Evolutionary conservation across 2,113 vertebrate genomes (phyloP).

Genomic region (Pyxicephalus adspersus): DNA sequence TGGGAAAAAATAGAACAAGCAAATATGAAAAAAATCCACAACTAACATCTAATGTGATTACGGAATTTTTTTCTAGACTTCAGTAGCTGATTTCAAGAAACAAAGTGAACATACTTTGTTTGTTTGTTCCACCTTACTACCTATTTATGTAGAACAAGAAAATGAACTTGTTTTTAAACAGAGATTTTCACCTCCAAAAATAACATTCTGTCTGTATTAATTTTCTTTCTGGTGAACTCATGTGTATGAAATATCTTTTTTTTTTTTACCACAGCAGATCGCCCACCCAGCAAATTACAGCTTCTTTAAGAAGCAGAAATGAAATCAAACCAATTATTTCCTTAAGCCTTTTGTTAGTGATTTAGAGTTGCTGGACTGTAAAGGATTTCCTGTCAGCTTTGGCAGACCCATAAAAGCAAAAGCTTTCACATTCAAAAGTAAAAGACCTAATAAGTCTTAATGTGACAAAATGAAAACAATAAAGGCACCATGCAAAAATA

Average conservation of each 20-base stretch:
- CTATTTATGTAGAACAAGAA: conserved; percentile 55
- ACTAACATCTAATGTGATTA: too few species aligned
- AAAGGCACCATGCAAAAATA: conserved; percentile 23
- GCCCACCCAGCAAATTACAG: conserved; percentile 54
- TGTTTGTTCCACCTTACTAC: neutral
- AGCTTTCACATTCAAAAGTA: conserved; percentile 41
- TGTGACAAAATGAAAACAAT: conserved; percentile 50
- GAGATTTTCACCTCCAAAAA: conserved; percentile 12
- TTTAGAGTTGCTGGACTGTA: conserved; percentile 57
- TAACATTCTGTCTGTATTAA: conserved; percentile 20
- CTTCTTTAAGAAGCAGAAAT: conserved; percentile 54
- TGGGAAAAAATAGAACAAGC: too few species aligned
- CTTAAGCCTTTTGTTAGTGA: conserved; percentile 55
- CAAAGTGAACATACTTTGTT: neutral
- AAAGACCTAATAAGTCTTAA: conserved; percentile 49
- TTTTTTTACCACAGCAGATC: conserved; percentile 51
- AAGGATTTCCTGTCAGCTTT: conserved; percentile 55
- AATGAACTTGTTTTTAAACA: conserved; percentile 43
- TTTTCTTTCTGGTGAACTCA: conserved; percentile 38
- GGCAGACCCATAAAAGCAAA: conserved; percentile 52
- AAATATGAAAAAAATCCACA: too few species aligned
- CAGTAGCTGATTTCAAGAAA: neutral
- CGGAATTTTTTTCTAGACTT: too few species aligned
- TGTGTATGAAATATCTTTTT: conserved; percentile 38
- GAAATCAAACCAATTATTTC: conserved; percentile 58